phyloP scores from a whole-genome alignment of 2,888 invertebrate genomes.

The Tenthredo livida region DNA sequence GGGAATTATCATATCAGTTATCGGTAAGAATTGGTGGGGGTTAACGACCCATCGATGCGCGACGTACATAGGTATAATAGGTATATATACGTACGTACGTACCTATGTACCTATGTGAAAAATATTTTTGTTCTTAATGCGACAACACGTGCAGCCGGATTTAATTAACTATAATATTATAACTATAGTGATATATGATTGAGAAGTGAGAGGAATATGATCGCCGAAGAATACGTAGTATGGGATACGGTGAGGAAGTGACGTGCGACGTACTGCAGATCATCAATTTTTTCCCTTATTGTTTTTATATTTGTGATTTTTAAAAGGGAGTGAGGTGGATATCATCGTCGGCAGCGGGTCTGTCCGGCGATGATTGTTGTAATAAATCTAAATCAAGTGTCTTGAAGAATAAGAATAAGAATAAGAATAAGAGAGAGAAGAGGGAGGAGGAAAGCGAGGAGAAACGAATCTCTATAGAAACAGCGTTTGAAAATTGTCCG shows the following conservation, averaged over 20 bases:
- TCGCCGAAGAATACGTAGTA: background rate
- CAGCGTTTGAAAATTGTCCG: background rate
- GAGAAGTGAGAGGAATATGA: background rate
- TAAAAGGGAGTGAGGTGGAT: background rate
- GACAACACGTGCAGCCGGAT: no score
- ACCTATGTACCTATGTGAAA: no score
- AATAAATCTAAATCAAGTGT: background rate
- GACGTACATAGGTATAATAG: background rate
- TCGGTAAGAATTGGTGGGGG: background rate
- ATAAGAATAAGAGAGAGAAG: background rate
- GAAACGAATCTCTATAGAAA: background rate
- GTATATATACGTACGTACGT: no score
- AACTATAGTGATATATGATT: background rate
- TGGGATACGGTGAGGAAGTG: slow-evolving; percentile 3
- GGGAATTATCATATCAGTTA: background rate
- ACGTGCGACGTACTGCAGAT: background rate
- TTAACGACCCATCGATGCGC: background rate
- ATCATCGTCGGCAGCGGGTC: slow-evolving; percentile 38
- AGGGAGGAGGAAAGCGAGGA: background rate
- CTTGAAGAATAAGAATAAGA: no score
- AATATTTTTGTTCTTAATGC: background rate
- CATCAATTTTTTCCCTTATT: no score
- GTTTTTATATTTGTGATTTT: background rate
- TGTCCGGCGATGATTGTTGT: slow-evolving; percentile 28
- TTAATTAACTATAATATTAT: background rate